phyloP scores from a whole-genome alignment of 2,113 vertebrate species.

The Tonatia bakeri region DNA sequence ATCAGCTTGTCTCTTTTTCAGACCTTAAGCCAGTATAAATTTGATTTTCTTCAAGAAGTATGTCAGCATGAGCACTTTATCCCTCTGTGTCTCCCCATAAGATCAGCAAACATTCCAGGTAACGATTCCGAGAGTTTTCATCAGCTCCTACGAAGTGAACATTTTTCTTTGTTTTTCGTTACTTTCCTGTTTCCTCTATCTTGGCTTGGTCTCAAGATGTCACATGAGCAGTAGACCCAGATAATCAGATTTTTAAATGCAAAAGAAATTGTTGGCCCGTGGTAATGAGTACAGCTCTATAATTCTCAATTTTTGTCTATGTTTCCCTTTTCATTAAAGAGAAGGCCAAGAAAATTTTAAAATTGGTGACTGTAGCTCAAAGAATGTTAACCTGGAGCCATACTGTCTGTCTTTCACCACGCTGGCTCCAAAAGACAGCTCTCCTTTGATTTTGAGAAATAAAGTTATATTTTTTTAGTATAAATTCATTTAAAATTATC shows the following conservation, averaged over 20 bases:
- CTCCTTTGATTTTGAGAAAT: neutral
- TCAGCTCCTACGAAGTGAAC: neutral
- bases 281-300: neutral
- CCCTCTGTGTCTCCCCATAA: constrained; percentile 92
- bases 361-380: neutral
- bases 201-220: neutral
- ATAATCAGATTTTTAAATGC: neutral
- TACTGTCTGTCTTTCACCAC: neutral
- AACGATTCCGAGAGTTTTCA: neutral
- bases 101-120: constrained; percentile 90
- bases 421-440: neutral
- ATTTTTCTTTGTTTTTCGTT: neutral
- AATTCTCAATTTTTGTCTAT: neutral
- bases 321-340: neutral
- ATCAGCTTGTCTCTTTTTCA: constrained; percentile 76
- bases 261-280: neutral
- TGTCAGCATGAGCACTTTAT: constrained; percentile 98
- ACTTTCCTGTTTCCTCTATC: neutral
- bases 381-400: neutral
- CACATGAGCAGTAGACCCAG: neutral
- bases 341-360: neutral
- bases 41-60: constrained; percentile 96
- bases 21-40: constrained; percentile 93
- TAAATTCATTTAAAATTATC: neutral
- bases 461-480: neutral